These are phyloP conservation scores for Chromobotia macracanthus DNA, from an alignment of 2,797 vertebrate species.

Conservation along the genomic window DNA sequence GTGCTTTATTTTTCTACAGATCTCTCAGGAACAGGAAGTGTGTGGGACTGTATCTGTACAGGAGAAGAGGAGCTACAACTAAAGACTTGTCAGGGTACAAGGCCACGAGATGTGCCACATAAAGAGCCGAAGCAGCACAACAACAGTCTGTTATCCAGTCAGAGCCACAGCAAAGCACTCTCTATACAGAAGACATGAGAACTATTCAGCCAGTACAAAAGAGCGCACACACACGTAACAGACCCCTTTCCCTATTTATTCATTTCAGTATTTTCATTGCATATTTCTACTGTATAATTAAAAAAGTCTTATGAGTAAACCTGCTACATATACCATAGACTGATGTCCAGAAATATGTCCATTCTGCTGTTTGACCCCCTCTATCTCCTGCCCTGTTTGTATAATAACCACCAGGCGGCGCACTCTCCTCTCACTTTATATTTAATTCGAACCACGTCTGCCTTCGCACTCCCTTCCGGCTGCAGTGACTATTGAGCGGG, in stretches of 20 bases:
- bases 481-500: conserved; percentile 69
- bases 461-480: conserved; percentile 4
- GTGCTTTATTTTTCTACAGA: conserved; percentile 18
- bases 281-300: too few relatives aligned
- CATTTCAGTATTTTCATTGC: too few relatives aligned
- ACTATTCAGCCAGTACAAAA: conserved; percentile 35
- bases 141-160: conserved; percentile 40
- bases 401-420: conserved; percentile 65
- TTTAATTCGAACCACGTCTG: conserved; percentile 34
- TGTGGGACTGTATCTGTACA: conserved; percentile 38
- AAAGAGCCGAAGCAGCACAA: conserved; percentile 19
- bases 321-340: too few relatives aligned
- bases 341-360: too few relatives aligned
- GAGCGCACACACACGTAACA: background rate
- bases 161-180: conserved; percentile 42
- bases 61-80: conserved; percentile 53
- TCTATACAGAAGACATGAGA: background rate
- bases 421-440: conserved; percentile 51
- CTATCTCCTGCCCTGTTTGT: too few relatives aligned
- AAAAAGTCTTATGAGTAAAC: too few relatives aligned
- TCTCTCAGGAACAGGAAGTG: conserved; percentile 38
- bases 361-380: too few relatives aligned
- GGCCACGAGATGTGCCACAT: conserved; percentile 51
- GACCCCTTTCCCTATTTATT: too few relatives aligned
- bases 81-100: conserved; percentile 51